Percentiles rank a stretch among this genome's conserved stretches.
These are phyloP conservation scores for Hirundo rustica DNA, from an alignment of 2,797 vertebrate genomes.

Conservation along the genomic window DNA sequence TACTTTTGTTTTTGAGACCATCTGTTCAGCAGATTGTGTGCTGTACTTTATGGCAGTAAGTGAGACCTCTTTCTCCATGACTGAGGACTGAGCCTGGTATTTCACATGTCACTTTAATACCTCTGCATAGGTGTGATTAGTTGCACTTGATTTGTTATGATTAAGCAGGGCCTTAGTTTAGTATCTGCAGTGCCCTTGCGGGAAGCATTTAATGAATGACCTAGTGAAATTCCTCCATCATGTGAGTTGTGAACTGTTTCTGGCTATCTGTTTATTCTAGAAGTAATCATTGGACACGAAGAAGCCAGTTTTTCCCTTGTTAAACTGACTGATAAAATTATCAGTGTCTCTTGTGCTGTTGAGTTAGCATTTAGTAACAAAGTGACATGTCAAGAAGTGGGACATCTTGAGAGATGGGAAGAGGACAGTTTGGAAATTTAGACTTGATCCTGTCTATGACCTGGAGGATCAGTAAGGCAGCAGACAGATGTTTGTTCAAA, in stretches of 20 bases:
- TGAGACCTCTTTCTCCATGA: neutral
- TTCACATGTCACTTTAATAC: neutral
- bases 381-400: neutral
- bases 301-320: neutral
- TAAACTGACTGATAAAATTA: neutral
- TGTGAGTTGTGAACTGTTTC: neutral
- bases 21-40: constrained; percentile 89
- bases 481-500: neutral
- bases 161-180: neutral
- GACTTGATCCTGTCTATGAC: neutral
- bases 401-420: neutral
- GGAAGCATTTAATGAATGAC: neutral
- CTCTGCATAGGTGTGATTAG: neutral
- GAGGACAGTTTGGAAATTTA: neutral
- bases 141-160: neutral
- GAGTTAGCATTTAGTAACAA: neutral
- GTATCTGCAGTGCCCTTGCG: neutral
- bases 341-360: neutral
- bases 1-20: constrained; percentile 94
- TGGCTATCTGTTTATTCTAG: neutral
- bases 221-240: neutral
- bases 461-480: neutral
- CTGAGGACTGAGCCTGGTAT: neutral
- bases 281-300: neutral
- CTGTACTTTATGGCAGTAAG: constrained; percentile 99